A percentile compares a stretch with the other conserved stretches of the same genome.
phyloP scores from a whole-genome alignment of 2,888 invertebrate species.

The Cyclophora punctaria region DNA sequence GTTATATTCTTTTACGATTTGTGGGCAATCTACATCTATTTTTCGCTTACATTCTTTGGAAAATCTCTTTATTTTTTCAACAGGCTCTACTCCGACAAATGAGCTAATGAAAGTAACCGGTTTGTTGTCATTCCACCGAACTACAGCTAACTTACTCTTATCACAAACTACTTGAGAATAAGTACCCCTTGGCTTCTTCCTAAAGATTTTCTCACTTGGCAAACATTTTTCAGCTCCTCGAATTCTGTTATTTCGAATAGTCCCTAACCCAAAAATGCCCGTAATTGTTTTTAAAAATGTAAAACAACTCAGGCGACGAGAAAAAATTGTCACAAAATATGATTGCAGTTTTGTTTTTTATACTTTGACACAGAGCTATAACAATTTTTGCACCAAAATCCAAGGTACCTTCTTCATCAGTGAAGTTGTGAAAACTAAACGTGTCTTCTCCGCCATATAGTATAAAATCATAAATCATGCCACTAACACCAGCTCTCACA shows the following conservation, averaged over 20 bases:
- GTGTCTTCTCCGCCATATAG: slow-evolving; percentile 8
- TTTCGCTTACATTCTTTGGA: no score
- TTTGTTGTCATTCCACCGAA: no score
- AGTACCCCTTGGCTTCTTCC: slow-evolving; percentile 19
- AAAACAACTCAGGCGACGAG: slow-evolving; percentile 17
- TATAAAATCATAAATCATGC: slow-evolving; percentile 26
- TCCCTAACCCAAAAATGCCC: slow-evolving; percentile 23
- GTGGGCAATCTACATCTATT: no score
- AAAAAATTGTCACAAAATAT: slow-evolving; percentile 17
- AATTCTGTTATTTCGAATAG: slow-evolving; percentile 21
- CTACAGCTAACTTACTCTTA: no score
- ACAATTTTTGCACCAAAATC: slow-evolving; percentile 18
- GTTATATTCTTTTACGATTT: no score
- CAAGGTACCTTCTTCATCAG: slow-evolving; percentile 10
- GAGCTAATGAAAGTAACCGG: no score
- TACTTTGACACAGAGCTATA: slow-evolving; percentile 13
- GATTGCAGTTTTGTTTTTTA: slow-evolving; percentile 7
- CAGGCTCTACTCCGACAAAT: no score
- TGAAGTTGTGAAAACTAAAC: slow-evolving; percentile 4
- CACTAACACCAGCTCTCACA: slow-evolving; percentile 32
- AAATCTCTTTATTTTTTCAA: no score
- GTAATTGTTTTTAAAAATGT: slow-evolving; percentile 19
- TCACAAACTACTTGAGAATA: slow-evolving; percentile 17
- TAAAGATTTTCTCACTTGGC: slow-evolving; percentile 17
- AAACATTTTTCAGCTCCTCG: slow-evolving; percentile 19